These are phyloP conservation scores for Alfaro cultratus DNA, from an alignment of 2,797 vertebrate genomes.

Conservation along the genomic window DNA sequence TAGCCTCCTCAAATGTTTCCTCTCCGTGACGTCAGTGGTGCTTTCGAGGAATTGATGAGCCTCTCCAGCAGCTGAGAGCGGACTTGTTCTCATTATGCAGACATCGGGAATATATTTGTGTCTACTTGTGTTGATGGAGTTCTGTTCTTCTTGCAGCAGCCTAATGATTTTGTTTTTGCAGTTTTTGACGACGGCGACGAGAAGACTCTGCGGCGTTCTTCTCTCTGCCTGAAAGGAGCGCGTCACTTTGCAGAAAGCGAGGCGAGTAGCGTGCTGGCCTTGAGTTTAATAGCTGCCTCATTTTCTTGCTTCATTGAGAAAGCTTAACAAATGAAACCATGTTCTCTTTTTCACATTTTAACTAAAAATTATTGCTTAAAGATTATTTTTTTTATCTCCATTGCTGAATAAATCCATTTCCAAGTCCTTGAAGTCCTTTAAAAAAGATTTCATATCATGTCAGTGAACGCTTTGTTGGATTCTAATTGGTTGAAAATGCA, in stretches of 20 bases:
- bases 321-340: constrained; percentile 7
- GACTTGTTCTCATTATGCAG: constrained; percentile 36
- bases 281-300: constrained; percentile 2
- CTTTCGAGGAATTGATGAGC: constrained; percentile 8
- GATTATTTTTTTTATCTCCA: neutral
- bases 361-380: neutral
- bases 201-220: constrained; percentile 86
- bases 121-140: constrained; percentile 23
- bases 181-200: constrained; percentile 88
- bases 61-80: constrained; percentile 13
- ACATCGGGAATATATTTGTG: constrained; percentile 24
- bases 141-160: constrained; percentile 43
- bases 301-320: constrained; percentile 9
- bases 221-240: constrained; percentile 86
- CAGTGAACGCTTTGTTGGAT: constrained; percentile 23
- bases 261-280: constrained; percentile 63
- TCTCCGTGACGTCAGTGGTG: constrained; percentile 1
- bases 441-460: neutral
- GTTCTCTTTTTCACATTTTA: neutral
- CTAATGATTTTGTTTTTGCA: constrained; percentile 58
- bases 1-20: constrained; percentile 20
- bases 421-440: constrained; percentile 12
- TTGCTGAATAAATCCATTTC: constrained; percentile 20
- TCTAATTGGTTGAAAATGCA: constrained; percentile 15
- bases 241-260: constrained; percentile 88